These are phyloP conservation scores for Irena cyanogastra DNA, from an alignment of 2,113 vertebrate species.

Conservation along the genomic window DNA sequence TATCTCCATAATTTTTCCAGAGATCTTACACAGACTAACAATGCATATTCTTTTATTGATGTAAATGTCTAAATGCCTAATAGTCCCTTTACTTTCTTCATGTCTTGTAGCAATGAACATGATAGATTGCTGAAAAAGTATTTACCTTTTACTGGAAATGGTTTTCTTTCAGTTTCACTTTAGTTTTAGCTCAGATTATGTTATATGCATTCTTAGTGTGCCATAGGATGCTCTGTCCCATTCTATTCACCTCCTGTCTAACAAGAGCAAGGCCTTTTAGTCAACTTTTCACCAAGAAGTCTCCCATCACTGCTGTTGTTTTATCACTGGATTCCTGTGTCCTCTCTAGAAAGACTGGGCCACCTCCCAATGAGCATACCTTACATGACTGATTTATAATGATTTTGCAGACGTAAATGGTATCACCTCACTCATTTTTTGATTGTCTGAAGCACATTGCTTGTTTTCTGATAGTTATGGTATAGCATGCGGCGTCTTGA, in stretches of 20 bases:
- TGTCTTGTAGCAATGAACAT: background rate
- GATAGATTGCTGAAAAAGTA: background rate
- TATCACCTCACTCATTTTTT: background rate
- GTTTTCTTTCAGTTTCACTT: slow-evolving; percentile 12
- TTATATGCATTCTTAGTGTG: background rate
- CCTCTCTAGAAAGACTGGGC: background rate
- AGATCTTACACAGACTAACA: background rate
- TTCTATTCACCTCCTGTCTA: background rate
- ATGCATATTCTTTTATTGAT: background rate
- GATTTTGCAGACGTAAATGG: background rate
- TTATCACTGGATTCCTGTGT: background rate
- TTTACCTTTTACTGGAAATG: slow-evolving; percentile 4
- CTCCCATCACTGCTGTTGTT: background rate
- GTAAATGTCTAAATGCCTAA: background rate
- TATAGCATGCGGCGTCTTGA: background rate
- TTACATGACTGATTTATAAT: background rate
- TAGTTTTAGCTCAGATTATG: background rate
- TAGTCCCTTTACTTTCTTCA: background rate
- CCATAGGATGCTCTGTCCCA: background rate
- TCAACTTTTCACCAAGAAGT: background rate
- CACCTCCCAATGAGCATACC: background rate
- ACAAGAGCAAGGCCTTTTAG: background rate
- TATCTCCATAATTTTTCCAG: background rate
- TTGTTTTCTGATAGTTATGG: background rate
- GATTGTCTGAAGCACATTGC: background rate